These are phyloP conservation scores for Uropsilus gracilis DNA, from an alignment of 2,113 vertebrate genomes.

Conservation along the genomic window DNA sequence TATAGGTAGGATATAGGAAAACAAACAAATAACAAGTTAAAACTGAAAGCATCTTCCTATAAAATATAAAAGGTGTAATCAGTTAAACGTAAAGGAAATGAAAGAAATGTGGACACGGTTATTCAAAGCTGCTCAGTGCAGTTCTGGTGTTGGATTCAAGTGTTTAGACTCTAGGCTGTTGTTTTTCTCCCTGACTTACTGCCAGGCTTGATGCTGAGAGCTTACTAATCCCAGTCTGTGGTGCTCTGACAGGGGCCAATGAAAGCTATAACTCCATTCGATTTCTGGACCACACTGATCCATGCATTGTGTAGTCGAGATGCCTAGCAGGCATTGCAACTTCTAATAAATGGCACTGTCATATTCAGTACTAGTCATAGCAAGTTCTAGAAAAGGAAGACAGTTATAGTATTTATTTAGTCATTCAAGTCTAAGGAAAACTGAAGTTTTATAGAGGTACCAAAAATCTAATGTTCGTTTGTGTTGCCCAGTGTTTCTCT, in stretches of 20 bases:
- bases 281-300: accelerated
- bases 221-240: accelerated
- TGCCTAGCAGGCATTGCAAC: not conserved
- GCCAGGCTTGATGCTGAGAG: not conserved
- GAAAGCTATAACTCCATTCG: not conserved
- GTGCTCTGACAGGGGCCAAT: not conserved
- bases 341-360: not conserved
- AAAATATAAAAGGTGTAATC: not conserved
- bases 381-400: not conserved
- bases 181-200: not conserved
- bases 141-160: not conserved
- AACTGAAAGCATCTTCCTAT: not conserved
- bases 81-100: not conserved
- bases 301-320: not conserved
- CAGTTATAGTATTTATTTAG: not conserved
- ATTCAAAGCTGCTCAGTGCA: not conserved
- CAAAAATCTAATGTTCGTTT: not conserved
- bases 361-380: not conserved
- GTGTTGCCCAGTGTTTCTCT: not conserved
- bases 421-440: not conserved
- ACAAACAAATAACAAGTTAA: no score
- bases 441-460: not conserved
- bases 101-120: not conserved
- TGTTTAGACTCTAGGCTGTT: accelerated
- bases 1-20: no score